Evolutionary conservation across 2,888 invertebrate genomes (phyloP), one percentile per base, ranked within the genome.

Genomic region (Dastarcus helophoroides): DNA sequence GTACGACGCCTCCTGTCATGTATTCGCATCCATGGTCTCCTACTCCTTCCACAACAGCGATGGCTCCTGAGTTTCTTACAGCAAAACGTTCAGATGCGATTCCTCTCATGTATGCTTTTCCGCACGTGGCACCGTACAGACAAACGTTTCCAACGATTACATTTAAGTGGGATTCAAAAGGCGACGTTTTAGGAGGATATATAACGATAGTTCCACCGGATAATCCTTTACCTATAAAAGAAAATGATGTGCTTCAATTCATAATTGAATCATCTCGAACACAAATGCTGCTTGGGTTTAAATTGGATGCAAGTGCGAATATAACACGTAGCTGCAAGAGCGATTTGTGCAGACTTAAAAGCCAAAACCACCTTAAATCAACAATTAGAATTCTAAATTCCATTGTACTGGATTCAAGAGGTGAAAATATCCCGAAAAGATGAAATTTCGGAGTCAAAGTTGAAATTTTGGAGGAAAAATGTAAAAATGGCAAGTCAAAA

Each of bases 1-100:
- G 70, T 38, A 85, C 84, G 35, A 73, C 65, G 35, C 95, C 95
- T 8, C 93, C 95, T 26, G 98, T 98, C 98, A 98, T 98, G 64
- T 98, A 98, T 67, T 98, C 98, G 68, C 98, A 98, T 35, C 94
- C 97, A 64, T 98, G 97, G 68, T 98, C 98, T 22, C 98, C 98
- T 34, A 93, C 94, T 31, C 95, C 95, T 68, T 98, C 98, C 39
- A 89, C 88, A 9, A 98, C 94, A 8, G 95, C 94, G 15, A 76
- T 70, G 22, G 86, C 95, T 3, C 98, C 98, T 0, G 94, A 95
- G 68, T 98, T 98, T 39, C 98, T 76, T 10, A 98, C 98, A 58
- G 93, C 94, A 69, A 98, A 98, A 14, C 98, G 76, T 64, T 98
- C 98, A 8, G 97, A 94, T 1, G 94, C 95, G 47, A 95, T 90